Percentiles rank a stretch among this genome's conserved stretches.
These are phyloP conservation scores for Limnothrissa miodon DNA, from an alignment of 2,113 vertebrate genomes.

Conservation along the genomic window DNA sequence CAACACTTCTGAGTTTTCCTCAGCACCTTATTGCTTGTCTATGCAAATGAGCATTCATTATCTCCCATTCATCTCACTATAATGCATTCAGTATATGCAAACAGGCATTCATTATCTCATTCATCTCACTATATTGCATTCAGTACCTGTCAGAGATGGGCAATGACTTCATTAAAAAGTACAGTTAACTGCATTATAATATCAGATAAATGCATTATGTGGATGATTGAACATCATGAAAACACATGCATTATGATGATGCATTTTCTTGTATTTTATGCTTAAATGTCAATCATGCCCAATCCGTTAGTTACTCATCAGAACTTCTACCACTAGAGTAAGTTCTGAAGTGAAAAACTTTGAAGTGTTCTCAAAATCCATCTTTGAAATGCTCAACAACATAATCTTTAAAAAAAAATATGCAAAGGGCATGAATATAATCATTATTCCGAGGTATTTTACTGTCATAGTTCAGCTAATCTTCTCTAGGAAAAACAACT, in stretches of 20 bases:
- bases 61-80: background rate
- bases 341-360: background rate
- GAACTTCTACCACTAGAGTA: background rate
- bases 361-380: background rate
- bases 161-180: background rate
- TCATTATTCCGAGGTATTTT: background rate
- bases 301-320: background rate
- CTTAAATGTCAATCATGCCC: background rate
- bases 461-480: background rate
- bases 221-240: background rate
- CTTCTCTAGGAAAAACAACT: background rate
- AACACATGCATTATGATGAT: background rate
- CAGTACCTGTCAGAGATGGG: background rate
- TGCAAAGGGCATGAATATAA: background rate
- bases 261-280: background rate
- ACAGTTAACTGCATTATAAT: background rate
- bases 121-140: background rate
- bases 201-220: background rate
- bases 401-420: background rate
- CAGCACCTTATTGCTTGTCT: background rate
- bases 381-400: background rate
- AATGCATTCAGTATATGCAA: background rate
- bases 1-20: background rate
- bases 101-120: background rate
- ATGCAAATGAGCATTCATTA: background rate